phyloP scores from a whole-genome alignment of 2,797 vertebrate species.

The Sebastes minor region DNA sequence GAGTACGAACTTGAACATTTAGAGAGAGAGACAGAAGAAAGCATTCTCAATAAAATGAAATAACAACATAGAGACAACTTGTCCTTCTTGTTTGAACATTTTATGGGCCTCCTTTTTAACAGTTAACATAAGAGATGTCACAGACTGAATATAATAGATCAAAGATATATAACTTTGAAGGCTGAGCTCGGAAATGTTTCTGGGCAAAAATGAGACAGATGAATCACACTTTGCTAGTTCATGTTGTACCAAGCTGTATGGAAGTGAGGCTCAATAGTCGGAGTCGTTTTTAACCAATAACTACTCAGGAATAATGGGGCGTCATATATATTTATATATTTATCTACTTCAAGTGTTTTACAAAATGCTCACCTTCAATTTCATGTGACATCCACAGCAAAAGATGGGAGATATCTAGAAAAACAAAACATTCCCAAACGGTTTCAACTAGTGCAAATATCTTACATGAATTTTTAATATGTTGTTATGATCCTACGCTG shows the following conservation, averaged over 20 bases:
- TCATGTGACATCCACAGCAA: slow-evolving; percentile 73
- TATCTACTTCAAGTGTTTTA: slow-evolving; percentile 73
- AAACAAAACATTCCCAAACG: slow-evolving; percentile 79
- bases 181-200: slow-evolving; percentile 57
- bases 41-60: slow-evolving; percentile 14
- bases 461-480: slow-evolving; percentile 83
- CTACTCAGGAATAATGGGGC: slow-evolving; percentile 56
- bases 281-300: slow-evolving; percentile 59
- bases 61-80: slow-evolving; percentile 46
- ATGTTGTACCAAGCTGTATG: slow-evolving; percentile 55
- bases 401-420: slow-evolving; percentile 71
- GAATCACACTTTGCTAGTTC: slow-evolving; percentile 58
- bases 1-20: neutral
- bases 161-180: slow-evolving; percentile 65
- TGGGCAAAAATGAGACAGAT: slow-evolving; percentile 52
- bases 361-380: slow-evolving; percentile 74
- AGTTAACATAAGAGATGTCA: slow-evolving; percentile 66
- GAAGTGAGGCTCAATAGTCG: slow-evolving; percentile 26
- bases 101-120: slow-evolving; percentile 75
- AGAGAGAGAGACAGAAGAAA: neutral
- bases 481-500: slow-evolving; percentile 79
- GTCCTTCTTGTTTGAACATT: slow-evolving; percentile 57
- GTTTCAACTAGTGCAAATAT: slow-evolving; percentile 83
- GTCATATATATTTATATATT: slow-evolving; percentile 47
- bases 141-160: slow-evolving; percentile 64